Conservation (phyloP, 1,140 invertebrate species). For the Drosophila dunni region DNA sequence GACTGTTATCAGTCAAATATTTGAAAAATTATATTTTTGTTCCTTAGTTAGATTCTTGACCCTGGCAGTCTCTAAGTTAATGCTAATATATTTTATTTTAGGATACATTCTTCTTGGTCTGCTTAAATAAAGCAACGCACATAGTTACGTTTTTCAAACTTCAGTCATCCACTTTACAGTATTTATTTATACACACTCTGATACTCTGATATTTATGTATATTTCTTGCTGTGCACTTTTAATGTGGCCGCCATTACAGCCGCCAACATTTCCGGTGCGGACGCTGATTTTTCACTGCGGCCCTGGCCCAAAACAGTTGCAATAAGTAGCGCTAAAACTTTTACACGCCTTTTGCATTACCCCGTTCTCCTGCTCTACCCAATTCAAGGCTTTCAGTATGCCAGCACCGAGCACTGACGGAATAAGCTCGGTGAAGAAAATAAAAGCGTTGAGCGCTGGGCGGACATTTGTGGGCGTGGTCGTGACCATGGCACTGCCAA, state of each 20-base stretch:
- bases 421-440: slow-evolving; percentile 56
- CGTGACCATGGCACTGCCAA: slow-evolving; percentile 37
- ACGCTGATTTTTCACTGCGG: slow-evolving; percentile 75
- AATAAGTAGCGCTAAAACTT: slow-evolving; percentile 78
- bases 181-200: slow-evolving; percentile 1
- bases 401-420: slow-evolving; percentile 29
- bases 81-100: too few species aligned
- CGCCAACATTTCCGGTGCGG: slow-evolving; percentile 69
- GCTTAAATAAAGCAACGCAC: background rate
- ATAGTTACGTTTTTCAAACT: slow-evolving; percentile 1
- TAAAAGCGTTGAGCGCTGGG: slow-evolving; percentile 58
- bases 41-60: too few species aligned
- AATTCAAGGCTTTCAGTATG: background rate
- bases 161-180: slow-evolving; percentile 22
- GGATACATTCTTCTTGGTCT: too few species aligned
- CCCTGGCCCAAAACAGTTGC: slow-evolving; percentile 79
- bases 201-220: background rate
- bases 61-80: too few species aligned
- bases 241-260: slow-evolving; percentile 44
- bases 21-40: too few species aligned
- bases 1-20: too few species aligned
- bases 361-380: background rate
- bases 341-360: slow-evolving; percentile 69
- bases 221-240: slow-evolving; percentile 45
- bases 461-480: slow-evolving; percentile 32